phyloP scores from a whole-genome alignment of 2,113 vertebrate genomes.

The Pluvianellus socialis region DNA sequence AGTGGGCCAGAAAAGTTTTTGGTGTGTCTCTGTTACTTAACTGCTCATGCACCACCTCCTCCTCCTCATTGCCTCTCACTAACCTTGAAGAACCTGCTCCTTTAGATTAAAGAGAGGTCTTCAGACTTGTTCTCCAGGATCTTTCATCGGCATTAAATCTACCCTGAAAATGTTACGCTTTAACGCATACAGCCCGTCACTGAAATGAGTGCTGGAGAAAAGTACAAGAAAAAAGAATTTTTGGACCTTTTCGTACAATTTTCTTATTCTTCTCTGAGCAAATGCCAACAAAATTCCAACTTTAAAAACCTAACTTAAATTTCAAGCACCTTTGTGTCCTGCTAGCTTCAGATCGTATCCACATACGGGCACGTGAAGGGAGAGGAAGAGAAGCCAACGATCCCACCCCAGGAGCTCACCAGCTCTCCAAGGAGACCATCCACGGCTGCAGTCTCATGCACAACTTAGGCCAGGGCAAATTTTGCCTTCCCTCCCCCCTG shows the following conservation, averaged over 20 bases:
- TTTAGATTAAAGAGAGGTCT: not conserved
- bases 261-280: not conserved
- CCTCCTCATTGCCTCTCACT: not conserved
- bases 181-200: not conserved
- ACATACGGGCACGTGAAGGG: rapidly evolving
- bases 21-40: not conserved
- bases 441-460: not conserved
- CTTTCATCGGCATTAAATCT: not conserved
- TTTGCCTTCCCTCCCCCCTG: not conserved
- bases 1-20: not conserved
- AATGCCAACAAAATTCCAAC: not conserved
- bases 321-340: not conserved
- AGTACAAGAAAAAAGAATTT: not conserved
- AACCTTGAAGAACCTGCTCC: not conserved
- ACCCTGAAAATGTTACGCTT: not conserved
- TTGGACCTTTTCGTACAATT: not conserved
- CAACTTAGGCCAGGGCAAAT: not conserved
- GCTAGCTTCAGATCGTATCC: not conserved
- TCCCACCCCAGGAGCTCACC: not conserved
- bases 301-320: not conserved
- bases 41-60: not conserved
- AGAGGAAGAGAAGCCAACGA: not conserved
- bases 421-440: not conserved
- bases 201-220: not conserved
- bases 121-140: not conserved